phyloP scores from a whole-genome alignment of 1,140 invertebrate genomes.

The Cyclina sinensis region DNA sequence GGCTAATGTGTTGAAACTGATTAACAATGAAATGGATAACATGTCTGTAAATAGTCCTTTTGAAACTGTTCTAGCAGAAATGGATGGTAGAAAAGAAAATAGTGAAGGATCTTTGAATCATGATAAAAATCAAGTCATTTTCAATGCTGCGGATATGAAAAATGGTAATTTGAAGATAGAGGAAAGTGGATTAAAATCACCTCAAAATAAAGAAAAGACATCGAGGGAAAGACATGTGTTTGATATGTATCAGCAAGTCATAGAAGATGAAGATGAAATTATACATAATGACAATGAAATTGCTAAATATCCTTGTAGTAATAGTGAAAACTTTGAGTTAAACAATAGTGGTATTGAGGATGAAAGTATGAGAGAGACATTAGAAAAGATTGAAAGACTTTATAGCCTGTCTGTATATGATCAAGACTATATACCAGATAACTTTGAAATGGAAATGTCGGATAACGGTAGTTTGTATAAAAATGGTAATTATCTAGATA shows the following conservation, averaged over 20 bases:
- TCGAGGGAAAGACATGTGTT: background rate
- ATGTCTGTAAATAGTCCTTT: background rate
- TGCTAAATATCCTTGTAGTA: background rate
- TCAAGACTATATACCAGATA: background rate
- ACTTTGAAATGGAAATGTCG: constrained; percentile 14
- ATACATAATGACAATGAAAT: background rate
- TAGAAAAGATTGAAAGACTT: constrained; percentile 52
- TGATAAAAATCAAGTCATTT: background rate
- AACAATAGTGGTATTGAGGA: background rate
- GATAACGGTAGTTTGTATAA: background rate
- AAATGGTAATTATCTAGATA: constrained; percentile 29
- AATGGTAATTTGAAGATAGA: background rate
- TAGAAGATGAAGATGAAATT: background rate
- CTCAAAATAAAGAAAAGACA: background rate
- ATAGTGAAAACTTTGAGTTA: background rate
- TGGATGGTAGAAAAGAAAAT: background rate
- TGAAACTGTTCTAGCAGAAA: constrained; percentile 7
- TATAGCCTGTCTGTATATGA: constrained; percentile 31
- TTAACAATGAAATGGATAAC: background rate
- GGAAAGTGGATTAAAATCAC: background rate
- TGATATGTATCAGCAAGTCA: constrained; percentile 56
- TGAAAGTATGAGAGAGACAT: background rate
- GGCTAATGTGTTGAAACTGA: background rate
- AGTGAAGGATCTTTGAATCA: background rate
- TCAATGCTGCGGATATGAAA: background rate